Conservation (phyloP, 1,140 invertebrate genomes). For the Brachionus plicatilis region DNA sequence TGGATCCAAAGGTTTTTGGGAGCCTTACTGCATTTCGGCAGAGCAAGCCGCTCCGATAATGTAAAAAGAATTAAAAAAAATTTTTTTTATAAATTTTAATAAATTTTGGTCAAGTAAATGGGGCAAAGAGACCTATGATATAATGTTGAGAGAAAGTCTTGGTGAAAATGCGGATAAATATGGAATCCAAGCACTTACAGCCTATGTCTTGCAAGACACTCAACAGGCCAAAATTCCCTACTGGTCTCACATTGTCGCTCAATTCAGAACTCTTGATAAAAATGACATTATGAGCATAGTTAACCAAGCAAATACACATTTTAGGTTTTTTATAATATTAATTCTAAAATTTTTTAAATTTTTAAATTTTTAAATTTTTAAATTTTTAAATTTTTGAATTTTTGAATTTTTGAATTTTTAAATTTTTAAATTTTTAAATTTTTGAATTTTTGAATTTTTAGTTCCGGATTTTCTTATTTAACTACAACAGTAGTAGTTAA, state of each 20-base stretch:
- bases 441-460: neutral
- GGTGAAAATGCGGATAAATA: conserved; percentile 62
- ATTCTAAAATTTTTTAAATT: neutral
- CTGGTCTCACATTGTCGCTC: conserved; percentile 7
- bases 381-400: neutral
- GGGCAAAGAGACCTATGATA: conserved; percentile 71
- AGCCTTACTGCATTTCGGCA: conserved; percentile 62
- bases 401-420: too few relatives aligned
- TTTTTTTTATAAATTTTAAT: neutral
- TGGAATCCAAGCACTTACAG: conserved; percentile 68
- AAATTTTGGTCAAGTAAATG: conserved; percentile 62
- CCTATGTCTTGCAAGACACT: conserved; percentile 59
- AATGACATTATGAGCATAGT: neutral
- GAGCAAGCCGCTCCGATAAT: conserved; percentile 54
- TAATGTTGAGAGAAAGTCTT: conserved; percentile 66
- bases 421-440: neutral
- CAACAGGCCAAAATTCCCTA: conserved; percentile 24
- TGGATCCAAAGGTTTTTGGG: conserved; percentile 58
- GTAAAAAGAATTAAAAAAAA: neutral
- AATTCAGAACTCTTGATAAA: neutral
- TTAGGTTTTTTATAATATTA: neutral
- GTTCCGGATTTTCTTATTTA: conserved; percentile 13
- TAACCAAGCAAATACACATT: neutral
- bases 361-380: neutral
- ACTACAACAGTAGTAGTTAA: neutral